phyloP scores from a whole-genome alignment of 2,888 invertebrate genomes.

The Troides aeacus region DNA sequence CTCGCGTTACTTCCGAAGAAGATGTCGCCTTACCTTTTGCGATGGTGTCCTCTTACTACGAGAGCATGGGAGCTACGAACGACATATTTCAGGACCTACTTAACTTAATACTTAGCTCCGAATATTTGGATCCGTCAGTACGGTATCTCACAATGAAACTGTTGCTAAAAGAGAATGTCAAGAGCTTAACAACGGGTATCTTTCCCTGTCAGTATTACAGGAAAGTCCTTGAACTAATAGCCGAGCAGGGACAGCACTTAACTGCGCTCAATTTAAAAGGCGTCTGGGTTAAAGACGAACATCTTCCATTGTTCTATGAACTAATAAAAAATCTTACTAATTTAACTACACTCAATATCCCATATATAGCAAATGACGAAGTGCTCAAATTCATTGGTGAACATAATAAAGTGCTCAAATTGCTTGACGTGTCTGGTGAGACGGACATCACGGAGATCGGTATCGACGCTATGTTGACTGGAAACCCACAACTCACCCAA shows the following conservation, averaged over 20 bases:
- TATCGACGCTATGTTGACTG: constrained; percentile 78
- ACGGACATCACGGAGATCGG: constrained; percentile 84
- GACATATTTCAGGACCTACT: constrained; percentile 85
- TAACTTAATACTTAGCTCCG: constrained; percentile 82
- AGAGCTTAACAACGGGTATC: constrained; percentile 83
- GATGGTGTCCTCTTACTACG: constrained; percentile 81
- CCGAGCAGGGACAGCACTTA: constrained; percentile 82
- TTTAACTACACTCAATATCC: constrained; percentile 82
- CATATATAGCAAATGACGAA: constrained; percentile 85
- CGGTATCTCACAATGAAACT: constrained; percentile 83
- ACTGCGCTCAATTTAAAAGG: constrained; percentile 85
- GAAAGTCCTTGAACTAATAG: constrained; percentile 83
- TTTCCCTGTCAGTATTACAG: constrained; percentile 87
- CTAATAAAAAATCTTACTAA: constrained; percentile 81
- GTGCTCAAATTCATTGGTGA: constrained; percentile 81
- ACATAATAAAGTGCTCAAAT: constrained; percentile 77
- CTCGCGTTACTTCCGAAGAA: constrained; percentile 81
- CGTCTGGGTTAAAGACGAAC: constrained; percentile 86
- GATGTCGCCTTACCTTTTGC: constrained; percentile 80
- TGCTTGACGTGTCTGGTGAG: constrained; percentile 85
- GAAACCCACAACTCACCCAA: constrained; percentile 75
- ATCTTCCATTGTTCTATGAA: constrained; percentile 81
- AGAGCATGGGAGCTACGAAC: constrained; percentile 81
- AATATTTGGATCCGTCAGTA: constrained; percentile 84
- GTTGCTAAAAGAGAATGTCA: constrained; percentile 83